These are phyloP conservation scores for Microctonus aethiopoides DNA, from an alignment of 2,888 invertebrate species.

Conservation along the genomic window DNA sequence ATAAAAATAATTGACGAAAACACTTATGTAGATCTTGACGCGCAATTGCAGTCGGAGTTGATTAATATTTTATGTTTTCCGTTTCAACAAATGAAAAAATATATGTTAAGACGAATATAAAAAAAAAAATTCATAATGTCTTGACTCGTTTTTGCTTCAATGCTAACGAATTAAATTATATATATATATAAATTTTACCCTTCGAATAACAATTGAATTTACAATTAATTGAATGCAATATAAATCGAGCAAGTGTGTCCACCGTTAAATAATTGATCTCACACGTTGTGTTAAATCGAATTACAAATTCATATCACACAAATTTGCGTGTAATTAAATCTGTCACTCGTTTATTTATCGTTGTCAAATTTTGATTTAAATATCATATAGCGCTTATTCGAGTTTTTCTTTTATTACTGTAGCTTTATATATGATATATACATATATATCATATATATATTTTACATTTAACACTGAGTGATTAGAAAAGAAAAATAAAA, in stretches of 20 bases:
- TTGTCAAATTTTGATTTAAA: neutral
- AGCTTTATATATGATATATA: no score
- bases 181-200: neutral
- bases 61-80: conserved; percentile 49
- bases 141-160: neutral
- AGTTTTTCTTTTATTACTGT: conserved; percentile 50
- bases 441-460: no score
- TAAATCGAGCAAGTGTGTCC: conserved; percentile 52
- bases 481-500: conserved; percentile 25
- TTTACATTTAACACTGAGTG: conserved; percentile 13
- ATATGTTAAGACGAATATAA: conserved; percentile 36
- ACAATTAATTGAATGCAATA: conserved; percentile 14
- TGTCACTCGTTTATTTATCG: neutral
- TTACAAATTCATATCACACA: conserved; percentile 42
- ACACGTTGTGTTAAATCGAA: conserved; percentile 58
- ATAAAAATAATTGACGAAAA: conserved; percentile 35
- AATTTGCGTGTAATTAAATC: conserved; percentile 36
- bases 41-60: conserved; percentile 50
- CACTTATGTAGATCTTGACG: conserved; percentile 43
- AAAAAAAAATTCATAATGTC: conserved; percentile 19
- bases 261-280: conserved; percentile 60
- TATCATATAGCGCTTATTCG: conserved; percentile 52
- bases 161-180: neutral
- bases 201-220: neutral
- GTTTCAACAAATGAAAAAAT: conserved; percentile 56